phyloP scores from a whole-genome alignment of 2,888 invertebrate genomes.

The Thymelicus sylvestris region DNA sequence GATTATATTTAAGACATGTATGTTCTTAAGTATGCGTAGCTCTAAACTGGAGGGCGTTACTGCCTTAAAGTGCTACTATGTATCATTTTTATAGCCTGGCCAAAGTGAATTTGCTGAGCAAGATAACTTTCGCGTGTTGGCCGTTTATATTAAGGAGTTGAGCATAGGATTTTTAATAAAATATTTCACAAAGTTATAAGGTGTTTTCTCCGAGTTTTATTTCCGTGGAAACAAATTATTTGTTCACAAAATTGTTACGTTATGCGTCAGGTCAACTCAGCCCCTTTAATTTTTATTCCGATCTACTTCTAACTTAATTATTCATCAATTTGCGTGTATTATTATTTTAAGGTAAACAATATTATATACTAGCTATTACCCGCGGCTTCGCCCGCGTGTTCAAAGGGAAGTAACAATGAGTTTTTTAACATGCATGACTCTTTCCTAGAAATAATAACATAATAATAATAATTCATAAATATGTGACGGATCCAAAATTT shows the following conservation, averaged over 20 bases:
- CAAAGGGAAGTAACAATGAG: too few species aligned
- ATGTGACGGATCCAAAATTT: too few species aligned
- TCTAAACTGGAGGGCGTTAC: conserved; percentile 63
- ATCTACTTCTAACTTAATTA: conserved; percentile 26
- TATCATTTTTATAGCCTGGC: conserved; percentile 79
- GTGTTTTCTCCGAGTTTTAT: not conserved
- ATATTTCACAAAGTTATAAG: conserved; percentile 12
- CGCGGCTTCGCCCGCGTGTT: too few species aligned
- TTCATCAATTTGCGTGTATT: conserved; percentile 11
- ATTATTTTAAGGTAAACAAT: conserved; percentile 6
- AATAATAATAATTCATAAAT: too few species aligned
- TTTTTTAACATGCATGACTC: too few species aligned
- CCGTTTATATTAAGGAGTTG: conserved; percentile 61
- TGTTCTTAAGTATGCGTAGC: conserved; percentile 55
- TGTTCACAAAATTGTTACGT: conserved; percentile 20
- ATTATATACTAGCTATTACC: too few species aligned
- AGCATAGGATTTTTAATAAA: conserved; percentile 23
- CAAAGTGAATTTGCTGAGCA: conserved; percentile 80
- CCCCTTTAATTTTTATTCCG: conserved; percentile 23
- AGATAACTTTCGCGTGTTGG: conserved; percentile 77
- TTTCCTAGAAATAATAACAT: too few species aligned
- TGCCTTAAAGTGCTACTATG: conserved; percentile 66
- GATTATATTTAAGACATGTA: conserved; percentile 74
- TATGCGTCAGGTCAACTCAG: not conserved
- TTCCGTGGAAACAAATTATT: conserved; percentile 11